These are phyloP conservation scores for Phaetusa simplex DNA, from an alignment of 2,113 vertebrate species.

Conservation along the genomic window DNA sequence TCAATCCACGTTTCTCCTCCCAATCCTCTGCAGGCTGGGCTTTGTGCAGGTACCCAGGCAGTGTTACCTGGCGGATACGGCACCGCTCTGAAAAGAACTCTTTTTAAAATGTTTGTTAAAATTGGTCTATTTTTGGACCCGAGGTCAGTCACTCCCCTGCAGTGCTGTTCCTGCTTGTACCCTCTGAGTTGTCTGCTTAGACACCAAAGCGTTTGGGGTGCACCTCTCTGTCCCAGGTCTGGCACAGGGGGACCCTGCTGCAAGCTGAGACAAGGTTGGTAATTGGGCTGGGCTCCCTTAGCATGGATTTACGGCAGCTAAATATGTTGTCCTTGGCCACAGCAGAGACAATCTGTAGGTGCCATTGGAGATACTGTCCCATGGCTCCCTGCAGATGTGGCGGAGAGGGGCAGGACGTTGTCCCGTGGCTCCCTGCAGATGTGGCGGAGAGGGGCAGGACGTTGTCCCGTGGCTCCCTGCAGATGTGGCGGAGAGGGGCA, in stretches of 20 bases:
- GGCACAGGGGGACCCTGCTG: neutral
- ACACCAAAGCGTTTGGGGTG: neutral
- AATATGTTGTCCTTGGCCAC: neutral
- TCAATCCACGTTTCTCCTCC: neutral
- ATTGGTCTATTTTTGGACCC: neutral
- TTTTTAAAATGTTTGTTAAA: neutral
- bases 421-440: neutral
- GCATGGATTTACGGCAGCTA: neutral
- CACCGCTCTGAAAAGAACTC: neutral
- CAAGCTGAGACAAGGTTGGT: neutral
- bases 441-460: no score
- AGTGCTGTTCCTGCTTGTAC: neutral
- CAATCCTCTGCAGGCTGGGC: neutral
- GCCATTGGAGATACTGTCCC: neutral
- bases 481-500: neutral
- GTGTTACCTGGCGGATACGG: neutral
- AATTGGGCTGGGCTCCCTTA: fast-evolving
- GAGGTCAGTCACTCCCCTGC: neutral
- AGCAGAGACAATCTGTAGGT: neutral
- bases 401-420: no score
- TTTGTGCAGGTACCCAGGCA: neutral
- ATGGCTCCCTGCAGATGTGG: no score
- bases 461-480: neutral
- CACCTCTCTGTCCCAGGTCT: neutral
- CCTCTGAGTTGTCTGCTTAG: neutral